Conservation (phyloP, 2,113 vertebrate species). For the Cavia porcellus region DNA sequence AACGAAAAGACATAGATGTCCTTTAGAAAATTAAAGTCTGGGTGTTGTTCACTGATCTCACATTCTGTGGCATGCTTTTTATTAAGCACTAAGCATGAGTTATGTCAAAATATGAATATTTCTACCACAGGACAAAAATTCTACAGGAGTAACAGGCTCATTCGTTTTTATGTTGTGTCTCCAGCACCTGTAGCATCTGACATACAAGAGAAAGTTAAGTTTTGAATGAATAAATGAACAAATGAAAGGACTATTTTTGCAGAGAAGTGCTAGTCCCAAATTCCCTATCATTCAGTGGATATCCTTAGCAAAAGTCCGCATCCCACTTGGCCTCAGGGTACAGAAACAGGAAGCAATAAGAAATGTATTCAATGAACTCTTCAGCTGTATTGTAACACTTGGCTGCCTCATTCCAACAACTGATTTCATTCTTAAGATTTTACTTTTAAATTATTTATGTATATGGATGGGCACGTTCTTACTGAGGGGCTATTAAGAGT, state of each 20-base stretch:
- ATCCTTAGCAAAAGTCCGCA: neutral
- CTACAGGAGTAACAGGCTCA: neutral
- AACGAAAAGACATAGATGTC: neutral
- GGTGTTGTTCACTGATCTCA: no score
- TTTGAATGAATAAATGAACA: neutral
- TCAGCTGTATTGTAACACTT: neutral
- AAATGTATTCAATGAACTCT: neutral
- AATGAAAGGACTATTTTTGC: neutral
- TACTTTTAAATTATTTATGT: neutral
- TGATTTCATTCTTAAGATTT: neutral
- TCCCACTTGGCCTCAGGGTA: neutral
- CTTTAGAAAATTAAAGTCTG: neutral
- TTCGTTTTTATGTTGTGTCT: neutral
- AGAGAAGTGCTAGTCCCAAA: neutral
- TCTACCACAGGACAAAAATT: neutral
- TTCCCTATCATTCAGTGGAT: rapidly evolving
- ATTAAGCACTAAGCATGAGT: neutral
- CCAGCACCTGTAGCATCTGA: neutral
- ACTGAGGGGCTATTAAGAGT: neutral
- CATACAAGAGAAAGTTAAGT: neutral
- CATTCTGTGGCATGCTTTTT: neutral
- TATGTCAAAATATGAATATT: neutral
- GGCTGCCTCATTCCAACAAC: neutral
- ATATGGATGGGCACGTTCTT: neutral
- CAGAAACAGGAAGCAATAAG: neutral